These are phyloP conservation scores for Drosophila orena DNA, from an alignment of 1,140 invertebrate genomes.

Conservation along the genomic window DNA sequence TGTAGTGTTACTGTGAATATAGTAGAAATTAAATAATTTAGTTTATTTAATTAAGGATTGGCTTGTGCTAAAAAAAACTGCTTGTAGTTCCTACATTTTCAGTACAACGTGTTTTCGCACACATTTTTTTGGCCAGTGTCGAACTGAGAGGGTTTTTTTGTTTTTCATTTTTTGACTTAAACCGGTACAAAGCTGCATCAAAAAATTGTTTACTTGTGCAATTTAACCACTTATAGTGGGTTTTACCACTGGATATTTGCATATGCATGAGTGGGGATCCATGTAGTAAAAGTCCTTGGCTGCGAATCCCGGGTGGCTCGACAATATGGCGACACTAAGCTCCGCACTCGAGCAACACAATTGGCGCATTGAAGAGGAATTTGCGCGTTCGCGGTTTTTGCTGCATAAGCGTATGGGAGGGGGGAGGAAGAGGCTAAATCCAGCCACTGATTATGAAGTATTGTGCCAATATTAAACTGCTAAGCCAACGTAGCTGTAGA, in stretches of 20 bases:
- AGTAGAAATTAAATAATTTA: no score
- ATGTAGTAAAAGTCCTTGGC: not conserved
- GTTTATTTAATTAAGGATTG: no score
- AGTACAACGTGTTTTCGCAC: no score
- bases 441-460: constrained; percentile 60
- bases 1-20: no score
- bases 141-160: not conserved
- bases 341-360: constrained; percentile 62
- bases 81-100: not conserved
- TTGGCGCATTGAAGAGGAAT: constrained; percentile 47
- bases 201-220: constrained; percentile 68
- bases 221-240: constrained; percentile 53
- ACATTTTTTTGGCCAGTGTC: not conserved
- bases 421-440: not conserved
- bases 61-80: no score
- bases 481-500: not conserved
- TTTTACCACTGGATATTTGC: constrained; percentile 40
- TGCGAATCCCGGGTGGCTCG: constrained; percentile 4
- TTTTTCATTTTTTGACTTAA: constrained; percentile 13
- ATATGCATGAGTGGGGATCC: constrained; percentile 66
- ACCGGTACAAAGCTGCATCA: constrained; percentile 24
- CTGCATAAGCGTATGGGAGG: constrained; percentile 54
- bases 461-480: constrained; percentile 64
- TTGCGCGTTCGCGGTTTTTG: constrained; percentile 43
- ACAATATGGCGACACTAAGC: constrained; percentile 71